Evolutionary conservation across 2,888 invertebrate species (phyloP), one percentile per base, ranked within the genome.

Genomic region (Spatulosminthurus flaviceps): DNA sequence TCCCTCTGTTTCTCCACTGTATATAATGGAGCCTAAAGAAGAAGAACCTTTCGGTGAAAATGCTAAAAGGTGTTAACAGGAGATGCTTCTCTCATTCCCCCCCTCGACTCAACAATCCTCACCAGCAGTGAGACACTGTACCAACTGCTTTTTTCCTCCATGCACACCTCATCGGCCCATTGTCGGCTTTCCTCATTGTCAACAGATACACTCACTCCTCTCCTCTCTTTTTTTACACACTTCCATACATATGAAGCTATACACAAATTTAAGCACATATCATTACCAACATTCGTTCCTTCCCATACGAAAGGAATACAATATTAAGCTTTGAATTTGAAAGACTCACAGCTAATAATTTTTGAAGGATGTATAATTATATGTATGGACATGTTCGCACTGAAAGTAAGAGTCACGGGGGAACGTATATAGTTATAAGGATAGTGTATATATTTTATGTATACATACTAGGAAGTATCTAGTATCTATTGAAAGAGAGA

Each of bases 21-120:
- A 21, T 21, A 21, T 16, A 66, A 26, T n/a, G 69, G 28, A n/a
- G 26, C 26, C 16, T 26, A 69, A n/a, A 69, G 29, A 29, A 69
- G 69, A 7, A 16, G 60, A 60, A 60, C 60, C 28, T 69, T 28
- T 69, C 69, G 26, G 41, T 64, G 67, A 28, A 67, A 26, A 19
- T 19, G 28, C 19, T n/a, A 19, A 21, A 41, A 70, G 70, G 70
- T 70, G 70, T 70, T 70, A 70, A 70, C 41, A 70, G 70, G 70
- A 70, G 70, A 29, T 24, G 19, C 64, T 64, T 64, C 24, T 64
- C 26, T 22, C 41, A 34, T n/a, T 29, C 70, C 42, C 64, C 42
- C 70, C 42, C 19, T 70, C 70, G 70, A n/a, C 41, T 34, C 70
- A 70, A 70, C 70, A 70, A 70, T 70, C 70, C 70, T 70, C 41